Base-by-base conservation (phyloP, 1,140 invertebrate genomes). In the Heliconius nattereri region DNA sequence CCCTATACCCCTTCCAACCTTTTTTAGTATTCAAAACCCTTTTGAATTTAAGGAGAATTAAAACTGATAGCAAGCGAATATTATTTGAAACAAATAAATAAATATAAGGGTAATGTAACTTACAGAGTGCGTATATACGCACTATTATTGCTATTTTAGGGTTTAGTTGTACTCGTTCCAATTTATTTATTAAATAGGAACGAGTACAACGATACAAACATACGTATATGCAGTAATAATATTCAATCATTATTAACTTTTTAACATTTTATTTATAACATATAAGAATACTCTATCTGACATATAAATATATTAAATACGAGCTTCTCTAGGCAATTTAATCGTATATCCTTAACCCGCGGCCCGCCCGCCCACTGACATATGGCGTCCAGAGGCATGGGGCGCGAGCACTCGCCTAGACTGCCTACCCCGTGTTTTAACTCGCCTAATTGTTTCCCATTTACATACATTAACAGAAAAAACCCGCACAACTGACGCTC, bases 381-480 rank as follows among this genome's bases (percentile, higher is more conserved):
- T 90, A 92, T 92, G 91, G 91, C 89, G 84, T 71, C 80, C 75
- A 82, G 77, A 82, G 87, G 88, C 86, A 88, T 89, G 90, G 92
- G 90, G 89, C 84, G 89, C 88, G 85, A 90, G 89, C 87, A 83
- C 91, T 89, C 91, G 90, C 91, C 90, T 92, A 92, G 86, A 92
- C 90, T 91, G 90, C 89, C 91, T 90, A 91, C 92, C 92, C 91
- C 91, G 92, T 90, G 90, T 93, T 89, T 93, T 93, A 94, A 94
- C 90, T 92, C 89, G 90, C 92, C 91, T 94, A 94, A 94, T 94
- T 94, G 92, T 88, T 93, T 94, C 91, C 91, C 92, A 94, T 94
- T 94, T 94, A 92, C 91, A 94, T 94, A 94, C 85, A 94, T 94
- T 94, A 93, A 90, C 87, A 85, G 87, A 88, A 90, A 87, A 91